Evolutionary conservation across 2,113 vertebrate species (phyloP).

Genomic region (Sorex araneus): DNA sequence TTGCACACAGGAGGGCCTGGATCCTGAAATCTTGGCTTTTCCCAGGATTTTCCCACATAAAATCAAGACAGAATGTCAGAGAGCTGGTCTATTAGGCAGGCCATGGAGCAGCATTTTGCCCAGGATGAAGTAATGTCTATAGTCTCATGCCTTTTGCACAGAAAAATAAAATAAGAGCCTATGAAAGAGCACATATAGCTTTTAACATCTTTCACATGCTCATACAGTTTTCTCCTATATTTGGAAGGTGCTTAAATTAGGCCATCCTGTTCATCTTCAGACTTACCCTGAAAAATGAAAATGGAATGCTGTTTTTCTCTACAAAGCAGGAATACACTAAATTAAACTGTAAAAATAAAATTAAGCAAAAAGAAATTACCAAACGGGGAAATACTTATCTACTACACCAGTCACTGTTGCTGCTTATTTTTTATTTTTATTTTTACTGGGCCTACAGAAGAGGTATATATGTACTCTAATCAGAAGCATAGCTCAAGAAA

Average conservation of each 20-base stretch:
- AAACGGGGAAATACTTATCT: not conserved
- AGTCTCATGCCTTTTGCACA: constrained; percentile 54
- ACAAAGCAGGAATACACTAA: constrained; percentile 42
- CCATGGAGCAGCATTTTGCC: constrained; percentile 72
- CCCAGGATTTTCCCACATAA: constrained; percentile 76
- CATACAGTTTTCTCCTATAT: constrained; percentile 44
- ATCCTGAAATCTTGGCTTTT: constrained; percentile 67
- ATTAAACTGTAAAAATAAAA: constrained; percentile 63
- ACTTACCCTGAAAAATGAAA: constrained; percentile 63
- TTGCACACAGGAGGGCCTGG: constrained; percentile 69
- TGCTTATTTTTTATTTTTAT: constrained; percentile 26
- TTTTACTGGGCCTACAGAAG: constrained; percentile 14
- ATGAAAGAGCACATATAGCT: constrained; percentile 41
- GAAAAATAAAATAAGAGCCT: constrained; percentile 75
- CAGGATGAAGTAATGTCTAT: constrained; percentile 83
- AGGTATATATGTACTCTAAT: too few species aligned
- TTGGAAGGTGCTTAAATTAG: constrained; percentile 57
- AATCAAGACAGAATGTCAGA: constrained; percentile 65
- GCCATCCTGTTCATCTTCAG: constrained; percentile 48
- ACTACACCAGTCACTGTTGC: not conserved
- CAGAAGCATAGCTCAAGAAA: constrained; percentile 38
- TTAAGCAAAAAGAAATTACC: constrained; percentile 50
- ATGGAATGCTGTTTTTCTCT: constrained; percentile 63
- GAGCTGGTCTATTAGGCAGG: constrained; percentile 55
- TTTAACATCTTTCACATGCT: constrained; percentile 67